These are phyloP conservation scores for Takifugu bimaculatus DNA, from an alignment of 2,113 vertebrate genomes.

Conservation along the genomic window DNA sequence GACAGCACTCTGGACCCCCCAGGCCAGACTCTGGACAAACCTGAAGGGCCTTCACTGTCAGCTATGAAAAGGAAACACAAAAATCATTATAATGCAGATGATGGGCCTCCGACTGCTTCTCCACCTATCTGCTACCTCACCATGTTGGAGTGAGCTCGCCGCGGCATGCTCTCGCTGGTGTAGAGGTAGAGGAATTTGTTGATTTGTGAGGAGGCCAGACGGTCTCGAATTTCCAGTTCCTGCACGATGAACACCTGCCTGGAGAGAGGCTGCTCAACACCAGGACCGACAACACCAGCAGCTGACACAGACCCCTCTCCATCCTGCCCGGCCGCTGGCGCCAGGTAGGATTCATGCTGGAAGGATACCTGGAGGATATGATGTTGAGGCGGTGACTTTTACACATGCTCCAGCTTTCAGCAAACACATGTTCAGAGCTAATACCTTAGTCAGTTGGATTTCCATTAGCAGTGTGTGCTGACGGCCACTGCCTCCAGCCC, in stretches of 20 bases:
- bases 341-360: constrained; percentile 84
- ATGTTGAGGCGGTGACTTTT: not conserved
- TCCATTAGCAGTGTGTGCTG: constrained; percentile 88
- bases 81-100: not conserved
- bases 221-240: constrained; percentile 87
- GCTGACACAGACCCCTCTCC: constrained; percentile 29
- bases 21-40: constrained; percentile 80
- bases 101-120: not conserved
- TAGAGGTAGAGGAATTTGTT: constrained; percentile 93
- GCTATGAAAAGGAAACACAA: constrained; percentile 58
- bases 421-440: not conserved
- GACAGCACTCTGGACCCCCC: constrained; percentile 86
- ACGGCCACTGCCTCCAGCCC: constrained; percentile 81
- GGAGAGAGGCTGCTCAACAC: constrained; percentile 80
- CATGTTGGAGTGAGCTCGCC: constrained; percentile 90
- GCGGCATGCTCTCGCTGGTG: constrained; percentile 89
- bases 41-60: constrained; percentile 88
- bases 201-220: constrained; percentile 86
- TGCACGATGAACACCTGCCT: constrained; percentile 93
- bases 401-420: not conserved
- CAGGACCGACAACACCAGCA: constrained; percentile 22
- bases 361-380: constrained; percentile 81
- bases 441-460: constrained; percentile 89
- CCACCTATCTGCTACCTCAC: constrained; percentile 53
- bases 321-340: constrained; percentile 53